phyloP scores from a whole-genome alignment of 2,888 invertebrate species.

The Myopa tessellatipennis region DNA sequence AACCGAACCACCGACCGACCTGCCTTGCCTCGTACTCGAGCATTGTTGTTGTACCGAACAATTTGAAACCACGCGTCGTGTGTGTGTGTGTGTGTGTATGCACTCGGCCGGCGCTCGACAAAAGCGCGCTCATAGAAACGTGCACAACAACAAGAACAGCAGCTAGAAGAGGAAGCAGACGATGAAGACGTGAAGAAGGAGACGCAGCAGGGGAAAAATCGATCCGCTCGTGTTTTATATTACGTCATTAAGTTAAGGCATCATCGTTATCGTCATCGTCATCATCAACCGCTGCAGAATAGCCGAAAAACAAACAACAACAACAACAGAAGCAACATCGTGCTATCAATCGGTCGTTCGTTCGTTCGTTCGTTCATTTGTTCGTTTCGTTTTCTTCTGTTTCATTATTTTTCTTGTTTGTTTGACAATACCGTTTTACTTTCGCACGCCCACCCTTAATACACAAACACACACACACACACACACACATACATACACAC shows the following conservation, averaged over 20 bases:
- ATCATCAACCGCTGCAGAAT: slow-evolving; percentile 12
- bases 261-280: slow-evolving; percentile 43
- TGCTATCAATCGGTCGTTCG: slow-evolving; percentile 5
- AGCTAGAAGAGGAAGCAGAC: background rate
- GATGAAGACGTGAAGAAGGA: background rate
- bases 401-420: no score
- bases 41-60: background rate
- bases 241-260: slow-evolving; percentile 45
- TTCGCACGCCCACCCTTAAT: background rate
- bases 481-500: slow-evolving; percentile 8
- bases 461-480: background rate
- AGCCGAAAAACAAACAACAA: slow-evolving; percentile 6
- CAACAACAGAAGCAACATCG: slow-evolving; percentile 20
- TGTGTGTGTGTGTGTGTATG: slow-evolving; percentile 24
- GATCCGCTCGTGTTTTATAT: slow-evolving; percentile 54
- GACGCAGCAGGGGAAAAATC: no score
- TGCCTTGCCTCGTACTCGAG: background rate
- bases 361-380: background rate
- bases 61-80: slow-evolving; percentile 9
- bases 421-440: background rate
- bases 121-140: slow-evolving; percentile 21
- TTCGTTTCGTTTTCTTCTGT: background rate
- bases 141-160: slow-evolving; percentile 9
- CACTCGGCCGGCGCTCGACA: slow-evolving; percentile 35
- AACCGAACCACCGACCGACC: background rate